These are phyloP conservation scores for Pseudobourletiella spinata DNA, from an alignment of 1,140 invertebrate genomes.

Conservation along the genomic window DNA sequence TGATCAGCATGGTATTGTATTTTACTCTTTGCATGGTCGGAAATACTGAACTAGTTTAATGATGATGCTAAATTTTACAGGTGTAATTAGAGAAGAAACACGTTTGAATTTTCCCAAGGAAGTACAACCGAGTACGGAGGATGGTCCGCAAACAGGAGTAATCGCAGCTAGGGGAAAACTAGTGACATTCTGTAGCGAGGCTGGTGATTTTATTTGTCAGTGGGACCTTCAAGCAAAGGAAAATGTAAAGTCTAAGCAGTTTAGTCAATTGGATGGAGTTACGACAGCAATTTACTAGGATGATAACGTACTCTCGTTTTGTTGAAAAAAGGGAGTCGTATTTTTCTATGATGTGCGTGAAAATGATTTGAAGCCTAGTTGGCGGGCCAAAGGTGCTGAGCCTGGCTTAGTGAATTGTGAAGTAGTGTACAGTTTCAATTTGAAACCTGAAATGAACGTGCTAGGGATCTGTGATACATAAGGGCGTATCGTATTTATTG, in stretches of 20 bases:
- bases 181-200: constrained; percentile 6
- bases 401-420: not conserved
- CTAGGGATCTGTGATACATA: constrained; percentile 27
- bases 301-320: constrained; percentile 18
- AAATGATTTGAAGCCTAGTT: not conserved
- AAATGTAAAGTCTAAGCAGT: not conserved
- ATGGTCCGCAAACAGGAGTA: constrained; percentile 2
- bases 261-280: not conserved
- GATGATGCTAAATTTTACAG: not conserved
- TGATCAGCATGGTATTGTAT: constrained; percentile 23
- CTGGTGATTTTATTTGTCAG: constrained; percentile 9
- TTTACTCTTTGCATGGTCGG: not conserved
- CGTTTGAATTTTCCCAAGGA: no score
- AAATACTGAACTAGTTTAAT: not conserved
- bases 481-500: constrained; percentile 25
- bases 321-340: constrained; percentile 15
- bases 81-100: not conserved
- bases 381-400: not conserved
- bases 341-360: constrained; percentile 17
- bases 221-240: constrained; percentile 9
- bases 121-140: no score
- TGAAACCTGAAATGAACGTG: not conserved
- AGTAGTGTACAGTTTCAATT: constrained; percentile 20
- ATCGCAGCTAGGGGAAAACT: constrained; percentile 14
- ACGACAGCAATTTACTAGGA: constrained; percentile 25